These are phyloP conservation scores for Penaeus japonicus DNA, from an alignment of 1,140 invertebrate genomes.

Conservation along the genomic window DNA sequence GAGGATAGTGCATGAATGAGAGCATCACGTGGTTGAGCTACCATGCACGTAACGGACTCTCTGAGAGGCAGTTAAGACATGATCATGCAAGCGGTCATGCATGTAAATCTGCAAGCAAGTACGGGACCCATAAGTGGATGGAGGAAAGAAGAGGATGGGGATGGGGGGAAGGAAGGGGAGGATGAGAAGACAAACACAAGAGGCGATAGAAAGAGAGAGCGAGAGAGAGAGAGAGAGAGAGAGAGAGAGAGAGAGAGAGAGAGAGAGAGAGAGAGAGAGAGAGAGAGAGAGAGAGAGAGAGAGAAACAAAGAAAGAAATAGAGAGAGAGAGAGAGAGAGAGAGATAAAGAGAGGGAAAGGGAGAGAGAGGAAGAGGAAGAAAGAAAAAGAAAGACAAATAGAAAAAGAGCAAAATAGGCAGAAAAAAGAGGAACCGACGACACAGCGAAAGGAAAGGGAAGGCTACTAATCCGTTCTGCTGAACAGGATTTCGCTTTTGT, in stretches of 20 bases:
- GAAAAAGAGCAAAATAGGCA: no score
- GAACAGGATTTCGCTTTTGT: no score
- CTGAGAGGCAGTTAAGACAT: no score
- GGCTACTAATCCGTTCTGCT: no score
- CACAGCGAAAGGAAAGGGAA: no score
- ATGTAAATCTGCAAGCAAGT: no score
- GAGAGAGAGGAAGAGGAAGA: not conserved
- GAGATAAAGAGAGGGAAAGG: not conserved
- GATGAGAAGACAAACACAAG: not conserved
- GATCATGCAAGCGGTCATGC: no score
- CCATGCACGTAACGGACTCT: no score
- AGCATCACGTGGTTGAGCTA: no score
- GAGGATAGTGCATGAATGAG: no score
- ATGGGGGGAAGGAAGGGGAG: not conserved
- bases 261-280: not conserved
- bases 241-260: not conserved
- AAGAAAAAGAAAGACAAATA: not conserved
- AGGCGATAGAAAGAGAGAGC: not conserved
- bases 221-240: not conserved
- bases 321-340: not conserved
- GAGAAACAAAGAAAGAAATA: not conserved
- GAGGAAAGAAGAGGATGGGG: not conserved
- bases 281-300: slow-evolving; percentile 9
- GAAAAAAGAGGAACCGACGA: no score
- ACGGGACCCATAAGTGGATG: not conserved